phyloP scores from a whole-genome alignment of 37 sponge, comb jelly and placozoan genomes.

The Mnemiopsis leidyi region DNA sequence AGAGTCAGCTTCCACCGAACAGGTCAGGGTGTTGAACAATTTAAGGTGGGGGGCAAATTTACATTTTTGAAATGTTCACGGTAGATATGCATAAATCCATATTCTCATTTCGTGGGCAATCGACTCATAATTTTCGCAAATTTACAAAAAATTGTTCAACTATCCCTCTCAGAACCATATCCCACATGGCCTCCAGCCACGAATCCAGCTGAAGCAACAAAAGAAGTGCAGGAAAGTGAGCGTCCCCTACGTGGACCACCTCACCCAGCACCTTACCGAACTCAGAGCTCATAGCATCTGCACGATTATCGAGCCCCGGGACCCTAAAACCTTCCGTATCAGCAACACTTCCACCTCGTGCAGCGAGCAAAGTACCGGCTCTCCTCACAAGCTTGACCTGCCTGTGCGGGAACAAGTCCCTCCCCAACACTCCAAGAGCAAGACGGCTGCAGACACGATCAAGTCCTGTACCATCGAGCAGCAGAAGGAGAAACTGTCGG shows the following conservation, averaged over 20 bases:
- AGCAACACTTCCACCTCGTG: background rate
- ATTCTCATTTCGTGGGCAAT: no score
- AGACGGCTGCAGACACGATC: background rate
- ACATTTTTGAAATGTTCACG: no score
- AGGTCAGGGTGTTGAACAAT: no score
- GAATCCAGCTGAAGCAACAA: conserved; percentile 16
- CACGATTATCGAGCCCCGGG: conserved; percentile 32
- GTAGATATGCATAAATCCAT: no score
- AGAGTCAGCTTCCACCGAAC: background rate
- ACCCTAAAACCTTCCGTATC: background rate
- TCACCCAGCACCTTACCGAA: background rate
- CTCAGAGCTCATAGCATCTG: conserved; percentile 23
- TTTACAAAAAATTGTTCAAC: no score
- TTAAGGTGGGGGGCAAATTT: no score
- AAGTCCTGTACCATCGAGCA: background rate
- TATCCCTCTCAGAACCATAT: background rate
- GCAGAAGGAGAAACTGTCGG: background rate
- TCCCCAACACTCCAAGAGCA: background rate
- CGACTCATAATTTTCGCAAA: no score
- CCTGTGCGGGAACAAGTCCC: background rate
- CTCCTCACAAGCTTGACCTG: background rate
- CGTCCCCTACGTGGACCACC: conserved; percentile 40
- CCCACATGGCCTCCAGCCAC: conserved; percentile 29
- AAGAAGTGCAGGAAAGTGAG: background rate
- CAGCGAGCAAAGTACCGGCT: background rate